Evolutionary conservation across 2,888 invertebrate species (phyloP).

Genomic region (Macroteleia sp.): DNA sequence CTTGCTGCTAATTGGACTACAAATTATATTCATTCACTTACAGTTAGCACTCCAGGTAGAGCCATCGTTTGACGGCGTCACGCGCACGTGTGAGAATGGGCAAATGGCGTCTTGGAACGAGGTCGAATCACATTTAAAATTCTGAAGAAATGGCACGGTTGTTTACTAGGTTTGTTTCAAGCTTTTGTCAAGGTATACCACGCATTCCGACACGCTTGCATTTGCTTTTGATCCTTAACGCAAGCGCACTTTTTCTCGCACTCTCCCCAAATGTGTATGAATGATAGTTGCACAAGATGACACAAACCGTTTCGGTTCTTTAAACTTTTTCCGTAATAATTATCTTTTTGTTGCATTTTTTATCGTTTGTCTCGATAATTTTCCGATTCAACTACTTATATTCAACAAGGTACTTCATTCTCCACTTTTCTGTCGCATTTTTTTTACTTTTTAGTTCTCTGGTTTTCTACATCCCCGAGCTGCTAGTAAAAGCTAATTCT

Average conservation of each 20-base stretch:
- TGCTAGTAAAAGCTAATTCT: slow-evolving; percentile 77
- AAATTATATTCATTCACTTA: too few relatives aligned
- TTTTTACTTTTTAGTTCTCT: slow-evolving; percentile 21
- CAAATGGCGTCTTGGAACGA: neutral
- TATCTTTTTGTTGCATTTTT: slow-evolving; percentile 2
- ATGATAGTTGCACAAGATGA: slow-evolving; percentile 67
- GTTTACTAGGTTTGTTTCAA: slow-evolving; percentile 1
- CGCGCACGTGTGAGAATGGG: too few relatives aligned
- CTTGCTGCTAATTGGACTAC: neutral
- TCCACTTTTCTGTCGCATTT: slow-evolving; percentile 63
- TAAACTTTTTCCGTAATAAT: neutral
- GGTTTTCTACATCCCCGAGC: slow-evolving; percentile 73
- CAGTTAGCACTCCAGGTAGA: too few relatives aligned
- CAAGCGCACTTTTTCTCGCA: slow-evolving; percentile 28
- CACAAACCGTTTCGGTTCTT: slow-evolving; percentile 56
- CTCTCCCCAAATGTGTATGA: slow-evolving; percentile 60
- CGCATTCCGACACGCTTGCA: neutral
- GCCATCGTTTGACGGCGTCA: too few relatives aligned
- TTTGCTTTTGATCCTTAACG: neutral
- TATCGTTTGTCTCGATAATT: slow-evolving; percentile 45
- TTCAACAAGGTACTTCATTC: slow-evolving; percentile 82
- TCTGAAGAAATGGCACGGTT: slow-evolving; percentile 27
- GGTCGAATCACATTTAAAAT: neutral
- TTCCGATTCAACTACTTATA: slow-evolving; percentile 80
- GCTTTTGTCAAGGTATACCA: slow-evolving; percentile 41